Conservation (phyloP, 2,113 vertebrate species). For the Pterophyllum scalare region DNA sequence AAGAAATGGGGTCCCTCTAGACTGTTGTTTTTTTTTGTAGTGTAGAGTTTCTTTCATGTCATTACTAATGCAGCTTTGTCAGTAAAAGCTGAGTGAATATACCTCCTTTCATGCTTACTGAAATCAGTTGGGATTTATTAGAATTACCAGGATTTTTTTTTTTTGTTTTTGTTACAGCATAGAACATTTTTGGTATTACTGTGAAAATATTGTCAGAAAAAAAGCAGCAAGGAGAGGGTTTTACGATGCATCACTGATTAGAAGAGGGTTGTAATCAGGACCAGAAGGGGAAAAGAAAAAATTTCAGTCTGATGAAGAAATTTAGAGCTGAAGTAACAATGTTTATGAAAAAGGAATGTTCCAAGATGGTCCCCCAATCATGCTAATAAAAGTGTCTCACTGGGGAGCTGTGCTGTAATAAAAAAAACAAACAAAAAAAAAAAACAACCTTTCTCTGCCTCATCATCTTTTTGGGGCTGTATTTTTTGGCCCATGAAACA, state of each 20-base stretch:
- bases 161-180: neutral
- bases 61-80: neutral
- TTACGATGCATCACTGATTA: neutral
- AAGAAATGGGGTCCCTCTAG: neutral
- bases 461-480: neutral
- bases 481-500: neutral
- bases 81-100: neutral
- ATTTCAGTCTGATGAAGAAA: neutral
- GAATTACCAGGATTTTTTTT: neutral
- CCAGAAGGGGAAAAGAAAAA: neutral
- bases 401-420: neutral
- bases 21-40: neutral
- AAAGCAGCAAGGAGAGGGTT: neutral
- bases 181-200: neutral
- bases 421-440: too few relatives aligned
- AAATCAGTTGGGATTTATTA: neutral
- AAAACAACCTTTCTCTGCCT: too few relatives aligned
- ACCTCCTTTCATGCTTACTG: neutral
- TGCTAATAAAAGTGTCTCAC: conserved; percentile 4
- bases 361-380: neutral
- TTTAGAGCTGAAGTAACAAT: neutral
- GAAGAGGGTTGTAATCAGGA: neutral
- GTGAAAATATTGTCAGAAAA: neutral
- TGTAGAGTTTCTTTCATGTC: neutral
- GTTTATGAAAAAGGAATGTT: neutral